phyloP scores from a whole-genome alignment of 2,797 vertebrate species.

The Alcedo atthis region DNA sequence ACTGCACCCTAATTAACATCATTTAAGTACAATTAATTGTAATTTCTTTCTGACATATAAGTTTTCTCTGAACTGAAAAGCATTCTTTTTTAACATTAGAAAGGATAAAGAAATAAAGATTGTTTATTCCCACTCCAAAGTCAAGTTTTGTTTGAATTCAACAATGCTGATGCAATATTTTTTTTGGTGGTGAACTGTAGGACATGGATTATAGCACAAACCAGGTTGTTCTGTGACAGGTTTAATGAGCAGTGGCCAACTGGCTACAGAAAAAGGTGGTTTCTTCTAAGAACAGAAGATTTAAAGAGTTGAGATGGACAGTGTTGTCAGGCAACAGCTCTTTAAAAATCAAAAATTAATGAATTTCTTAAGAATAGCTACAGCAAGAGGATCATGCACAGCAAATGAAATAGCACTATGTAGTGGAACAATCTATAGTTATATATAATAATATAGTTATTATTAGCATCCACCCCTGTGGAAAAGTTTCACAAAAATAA shows the following conservation, averaged over 20 bases:
- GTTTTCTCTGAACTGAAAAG: background rate
- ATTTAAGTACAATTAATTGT: background rate
- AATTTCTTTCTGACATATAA: background rate
- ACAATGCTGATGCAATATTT: background rate
- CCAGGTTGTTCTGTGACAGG: background rate
- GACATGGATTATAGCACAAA: fast-evolving
- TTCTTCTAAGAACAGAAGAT: background rate
- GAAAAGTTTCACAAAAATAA: background rate
- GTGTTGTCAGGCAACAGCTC: background rate
- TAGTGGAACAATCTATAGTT: background rate
- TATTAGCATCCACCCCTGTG: background rate
- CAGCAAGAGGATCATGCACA: background rate
- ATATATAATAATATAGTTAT: too few species aligned
- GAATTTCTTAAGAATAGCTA: background rate
- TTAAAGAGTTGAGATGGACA: background rate
- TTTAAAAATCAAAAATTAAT: background rate
- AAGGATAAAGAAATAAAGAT: background rate
- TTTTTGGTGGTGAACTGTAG: background rate
- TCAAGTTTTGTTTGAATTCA: background rate
- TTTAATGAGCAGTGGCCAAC: background rate
- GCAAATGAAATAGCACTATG: background rate
- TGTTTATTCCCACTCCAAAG: background rate
- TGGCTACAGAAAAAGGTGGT: background rate
- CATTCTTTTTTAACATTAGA: background rate
- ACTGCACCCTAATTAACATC: background rate